A percentile compares a stretch with the other conserved stretches of the same genome.
phyloP scores from a whole-genome alignment of 2,888 invertebrate genomes.

The Thymelicus lineola region DNA sequence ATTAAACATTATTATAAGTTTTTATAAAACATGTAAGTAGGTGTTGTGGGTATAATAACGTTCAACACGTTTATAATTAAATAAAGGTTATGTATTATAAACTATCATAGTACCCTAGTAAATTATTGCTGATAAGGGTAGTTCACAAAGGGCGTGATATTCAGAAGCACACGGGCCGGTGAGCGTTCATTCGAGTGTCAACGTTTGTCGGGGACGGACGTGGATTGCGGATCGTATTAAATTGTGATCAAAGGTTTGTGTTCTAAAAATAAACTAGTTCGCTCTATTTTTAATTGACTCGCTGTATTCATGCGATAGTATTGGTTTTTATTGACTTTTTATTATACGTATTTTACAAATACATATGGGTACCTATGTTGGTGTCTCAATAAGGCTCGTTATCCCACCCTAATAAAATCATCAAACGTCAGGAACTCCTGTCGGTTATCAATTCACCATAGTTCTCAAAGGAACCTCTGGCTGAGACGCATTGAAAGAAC shows the following conservation, averaged over 20 bases:
- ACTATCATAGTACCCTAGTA: too few species aligned
- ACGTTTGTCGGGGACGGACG: conserved; percentile 49
- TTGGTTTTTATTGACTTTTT: too few species aligned
- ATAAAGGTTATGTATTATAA: too few species aligned
- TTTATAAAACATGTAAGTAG: too few species aligned
- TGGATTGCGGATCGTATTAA: conserved; percentile 43
- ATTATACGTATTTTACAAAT: too few species aligned
- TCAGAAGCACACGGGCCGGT: conserved; percentile 52
- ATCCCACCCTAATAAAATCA: neutral
- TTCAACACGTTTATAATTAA: too few species aligned
- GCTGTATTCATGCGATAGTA: neutral
- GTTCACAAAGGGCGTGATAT: conserved; percentile 58
- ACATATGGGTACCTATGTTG: too few species aligned
- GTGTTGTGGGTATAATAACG: too few species aligned
- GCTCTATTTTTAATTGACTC: neutral
- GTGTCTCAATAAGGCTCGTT: neutral
- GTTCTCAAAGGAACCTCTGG: conserved; percentile 30
- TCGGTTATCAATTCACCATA: conserved; percentile 27
- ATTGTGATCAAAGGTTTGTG: conserved; percentile 42
- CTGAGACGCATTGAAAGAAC: conserved; percentile 46
- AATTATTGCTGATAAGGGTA: conserved; percentile 52
- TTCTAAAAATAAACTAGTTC: conserved; percentile 22
- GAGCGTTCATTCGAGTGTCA: conserved; percentile 56
- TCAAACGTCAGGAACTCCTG: conserved; percentile 14
- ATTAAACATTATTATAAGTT: too few species aligned